These are phyloP conservation scores for Benitochromis conjunctus DNA, from an alignment of 2,113 vertebrate species.

Conservation along the genomic window DNA sequence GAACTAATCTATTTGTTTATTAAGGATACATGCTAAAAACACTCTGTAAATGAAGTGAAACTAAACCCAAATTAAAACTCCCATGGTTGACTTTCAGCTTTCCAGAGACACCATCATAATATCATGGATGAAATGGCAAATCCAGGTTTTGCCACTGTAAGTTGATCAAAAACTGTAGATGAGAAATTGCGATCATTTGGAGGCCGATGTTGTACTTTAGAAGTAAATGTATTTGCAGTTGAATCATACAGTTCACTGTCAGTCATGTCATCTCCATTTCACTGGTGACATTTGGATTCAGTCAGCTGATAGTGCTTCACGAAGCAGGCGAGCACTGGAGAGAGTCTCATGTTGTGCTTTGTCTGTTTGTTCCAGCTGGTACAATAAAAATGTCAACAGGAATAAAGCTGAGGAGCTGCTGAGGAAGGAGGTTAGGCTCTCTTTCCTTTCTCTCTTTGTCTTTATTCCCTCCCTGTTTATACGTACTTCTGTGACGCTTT, in stretches of 20 bases:
- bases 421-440: conserved; percentile 77
- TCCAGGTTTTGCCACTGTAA: background rate
- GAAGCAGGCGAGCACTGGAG: background rate
- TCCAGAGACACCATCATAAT: background rate
- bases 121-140: background rate
- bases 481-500: background rate
- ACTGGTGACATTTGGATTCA: background rate
- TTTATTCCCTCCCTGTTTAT: background rate
- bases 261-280: background rate
- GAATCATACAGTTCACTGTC: background rate
- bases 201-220: background rate
- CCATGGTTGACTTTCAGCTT: background rate
- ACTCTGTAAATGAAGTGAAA: background rate
- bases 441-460: background rate
- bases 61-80: background rate
- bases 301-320: background rate
- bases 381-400: conserved; percentile 84
- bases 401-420: conserved; percentile 91
- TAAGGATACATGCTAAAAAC: fast-evolving
- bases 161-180: background rate
- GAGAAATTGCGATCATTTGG: background rate
- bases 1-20: background rate
- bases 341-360: background rate
- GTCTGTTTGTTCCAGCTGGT: conserved; percentile 79
- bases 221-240: background rate